Base-by-base conservation (phyloP, 2,888 invertebrate species). In the Drosophila mercatorum region DNA sequence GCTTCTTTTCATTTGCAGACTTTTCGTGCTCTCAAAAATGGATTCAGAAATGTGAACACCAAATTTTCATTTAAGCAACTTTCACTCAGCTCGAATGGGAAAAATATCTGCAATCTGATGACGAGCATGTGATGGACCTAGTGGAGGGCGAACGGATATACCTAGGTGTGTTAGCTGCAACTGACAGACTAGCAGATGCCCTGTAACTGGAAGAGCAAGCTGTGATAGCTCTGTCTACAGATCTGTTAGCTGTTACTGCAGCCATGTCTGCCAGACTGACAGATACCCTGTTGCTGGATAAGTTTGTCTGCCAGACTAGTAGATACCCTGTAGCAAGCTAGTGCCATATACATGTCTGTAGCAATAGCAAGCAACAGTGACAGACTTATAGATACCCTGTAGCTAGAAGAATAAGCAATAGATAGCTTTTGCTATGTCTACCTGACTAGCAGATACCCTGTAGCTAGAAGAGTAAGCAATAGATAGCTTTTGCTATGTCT, bases 21-120 rank as follows among this genome's bases (percentile, higher is more conserved):
- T 17, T 34, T 51, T 34, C 12, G 7, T 22, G 36, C 51, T 51
- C 51, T 51, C 51, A 51, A 60, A 47, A 52, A 41, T 53, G 47
- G 10, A n/a, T 41, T 60, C 73, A 58, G 12, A 57, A 41, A 53
- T 22, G 26, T 22, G 34, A 11, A 34, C 51, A 68, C 41, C 22
- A 75, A 22, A 72, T 71, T 71, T 66, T 14, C 64, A 65, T 70
- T 64, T 61, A 65, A 64, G 36, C 46, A 53, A 53, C 38, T 47
- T 22, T 28, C 47, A 71, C 44, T 44, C 22, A 26, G 22, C 44
- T 34, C 10, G 34, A 22, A 44, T 5, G 6, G 31, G 34, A 43
- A 11, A 14, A 31, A 14, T 14, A 44, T 44, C 10, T 14, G 31
- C 52, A 52, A 55, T 40, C 10, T 41, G 40, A 6, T 28, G 55